Percentiles rank a stretch among this genome's conserved stretches.
These are phyloP conservation scores for Turnix velox DNA, from an alignment of 2,113 vertebrate species.

Conservation along the genomic window DNA sequence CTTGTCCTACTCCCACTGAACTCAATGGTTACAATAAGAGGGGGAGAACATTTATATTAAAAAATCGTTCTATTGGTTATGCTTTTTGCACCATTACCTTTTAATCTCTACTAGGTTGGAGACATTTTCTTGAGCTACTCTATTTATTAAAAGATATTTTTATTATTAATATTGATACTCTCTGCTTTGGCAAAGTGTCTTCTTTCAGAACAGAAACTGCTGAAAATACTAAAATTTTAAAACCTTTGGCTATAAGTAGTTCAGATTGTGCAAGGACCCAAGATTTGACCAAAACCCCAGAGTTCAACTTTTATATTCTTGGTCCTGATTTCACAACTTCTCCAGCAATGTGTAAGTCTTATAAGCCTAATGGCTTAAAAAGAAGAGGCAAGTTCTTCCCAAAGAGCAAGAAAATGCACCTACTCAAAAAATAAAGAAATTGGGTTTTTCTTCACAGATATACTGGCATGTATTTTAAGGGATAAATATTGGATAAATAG, in stretches of 20 bases:
- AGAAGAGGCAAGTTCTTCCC: not conserved
- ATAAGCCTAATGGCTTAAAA: not conserved
- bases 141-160: not conserved
- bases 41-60: not conserved
- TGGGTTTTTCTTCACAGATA: not conserved
- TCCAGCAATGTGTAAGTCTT: not conserved
- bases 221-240: not conserved
- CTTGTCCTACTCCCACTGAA: not conserved
- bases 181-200: not conserved
- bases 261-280: not conserved
- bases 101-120: not conserved
- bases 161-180: not conserved
- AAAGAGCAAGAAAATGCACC: not conserved
- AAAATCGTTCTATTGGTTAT: not conserved
- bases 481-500: not conserved
- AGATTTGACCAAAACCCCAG: not conserved
- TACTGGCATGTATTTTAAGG: not conserved
- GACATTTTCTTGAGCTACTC: fast-evolving
- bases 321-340: not conserved
- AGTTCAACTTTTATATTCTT: not conserved
- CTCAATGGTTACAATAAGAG: not conserved
- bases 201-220: not conserved
- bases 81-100: not conserved
- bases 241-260: not conserved
- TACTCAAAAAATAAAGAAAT: not conserved